Conservation (phyloP, 2,888 invertebrate species). For the Metellina segmentata region DNA sequence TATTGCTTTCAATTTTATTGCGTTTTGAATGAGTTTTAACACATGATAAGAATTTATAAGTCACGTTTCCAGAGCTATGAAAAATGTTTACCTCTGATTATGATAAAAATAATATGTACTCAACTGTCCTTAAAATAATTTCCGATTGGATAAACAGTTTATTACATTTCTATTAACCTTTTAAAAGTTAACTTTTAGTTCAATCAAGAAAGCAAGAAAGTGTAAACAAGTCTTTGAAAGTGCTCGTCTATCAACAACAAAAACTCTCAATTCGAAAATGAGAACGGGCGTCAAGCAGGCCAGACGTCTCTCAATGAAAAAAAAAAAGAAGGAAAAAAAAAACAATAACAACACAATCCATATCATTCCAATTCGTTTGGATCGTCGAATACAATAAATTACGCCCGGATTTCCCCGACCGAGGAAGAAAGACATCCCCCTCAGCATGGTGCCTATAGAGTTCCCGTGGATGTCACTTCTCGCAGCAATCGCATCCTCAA, state of each 20-base stretch:
- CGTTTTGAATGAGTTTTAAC: too few relatives aligned
- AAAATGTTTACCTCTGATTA: too few relatives aligned
- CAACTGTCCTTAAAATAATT: too few relatives aligned
- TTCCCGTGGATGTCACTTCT: constrained; percentile 3
- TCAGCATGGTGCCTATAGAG: not conserved
- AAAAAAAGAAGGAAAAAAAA: constrained; percentile 8
- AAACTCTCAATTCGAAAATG: constrained; percentile 7
- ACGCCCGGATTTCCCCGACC: too few relatives aligned
- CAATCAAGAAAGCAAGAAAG: constrained; percentile 39
- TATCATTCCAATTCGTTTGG: not conserved
- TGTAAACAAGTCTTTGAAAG: constrained; percentile 50
- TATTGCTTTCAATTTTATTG: too few relatives aligned
- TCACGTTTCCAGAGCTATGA: too few relatives aligned
- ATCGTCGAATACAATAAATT: not conserved
- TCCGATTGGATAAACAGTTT: too few relatives aligned
- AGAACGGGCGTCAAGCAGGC: constrained; percentile 43
- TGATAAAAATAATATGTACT: too few relatives aligned
- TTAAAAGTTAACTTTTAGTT: not conserved
- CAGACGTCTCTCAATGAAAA: constrained; percentile 28
- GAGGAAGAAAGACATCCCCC: too few relatives aligned
- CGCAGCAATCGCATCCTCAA: not conserved
- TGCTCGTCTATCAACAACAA: not conserved
- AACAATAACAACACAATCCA: not conserved
- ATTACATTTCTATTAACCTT: too few relatives aligned
- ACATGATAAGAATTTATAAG: too few relatives aligned